Evolutionary conservation across 2,113 vertebrate species (phyloP).

Genomic region (Haemorhous mexicanus): DNA sequence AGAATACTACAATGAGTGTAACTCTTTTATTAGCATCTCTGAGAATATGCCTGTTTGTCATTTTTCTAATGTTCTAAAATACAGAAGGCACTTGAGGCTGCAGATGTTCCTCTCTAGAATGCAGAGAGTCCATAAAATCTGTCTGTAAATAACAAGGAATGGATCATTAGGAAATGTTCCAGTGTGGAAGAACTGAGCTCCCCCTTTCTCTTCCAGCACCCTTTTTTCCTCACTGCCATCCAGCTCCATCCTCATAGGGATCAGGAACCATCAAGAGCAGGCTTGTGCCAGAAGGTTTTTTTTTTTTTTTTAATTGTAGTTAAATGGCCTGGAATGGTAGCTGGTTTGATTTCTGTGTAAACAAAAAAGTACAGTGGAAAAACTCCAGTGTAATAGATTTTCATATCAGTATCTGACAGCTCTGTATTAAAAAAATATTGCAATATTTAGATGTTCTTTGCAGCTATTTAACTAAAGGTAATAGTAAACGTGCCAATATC

Average conservation of each 20-base stretch:
- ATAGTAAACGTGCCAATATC: not conserved
- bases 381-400: not conserved
- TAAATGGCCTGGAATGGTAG: not conserved
- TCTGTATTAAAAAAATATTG: not conserved
- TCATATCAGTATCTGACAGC: not conserved
- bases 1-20: not conserved
- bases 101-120: slow-evolving; percentile 23
- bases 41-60: not conserved
- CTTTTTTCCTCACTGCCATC: not conserved
- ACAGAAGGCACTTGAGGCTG: not conserved
- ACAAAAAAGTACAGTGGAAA: not conserved
- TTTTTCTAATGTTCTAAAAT: not conserved
- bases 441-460: not conserved
- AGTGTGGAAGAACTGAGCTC: not conserved
- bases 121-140: slow-evolving; percentile 2
- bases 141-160: not conserved
- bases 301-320: not conserved
- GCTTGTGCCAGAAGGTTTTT: not conserved
- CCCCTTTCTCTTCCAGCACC: not conserved
- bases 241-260: not conserved
- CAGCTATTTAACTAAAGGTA: not conserved
- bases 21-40: not conserved
- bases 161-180: not conserved
- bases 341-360: not conserved
- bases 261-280: not conserved